phyloP scores from a whole-genome alignment of 2,888 invertebrate species.

The Peribatodes rhomboidaria region DNA sequence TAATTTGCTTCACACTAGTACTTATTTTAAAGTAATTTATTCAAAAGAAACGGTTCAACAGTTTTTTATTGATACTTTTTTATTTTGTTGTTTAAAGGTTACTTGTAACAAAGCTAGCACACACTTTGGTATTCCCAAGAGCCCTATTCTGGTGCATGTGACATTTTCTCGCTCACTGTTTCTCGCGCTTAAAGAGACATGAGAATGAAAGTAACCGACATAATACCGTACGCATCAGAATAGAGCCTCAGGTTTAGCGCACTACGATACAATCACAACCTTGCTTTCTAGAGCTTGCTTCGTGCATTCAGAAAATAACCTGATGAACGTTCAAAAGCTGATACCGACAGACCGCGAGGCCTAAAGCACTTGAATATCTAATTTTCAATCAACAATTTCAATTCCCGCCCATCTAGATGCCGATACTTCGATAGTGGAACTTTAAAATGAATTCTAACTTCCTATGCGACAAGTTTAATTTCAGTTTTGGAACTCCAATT shows the following conservation, averaged over 20 bases:
- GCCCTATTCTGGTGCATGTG: too few relatives aligned
- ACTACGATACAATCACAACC: constrained; percentile 27
- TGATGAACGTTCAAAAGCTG: constrained; percentile 30
- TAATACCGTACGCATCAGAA: too few relatives aligned
- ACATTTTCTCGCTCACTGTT: too few relatives aligned
- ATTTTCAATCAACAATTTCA: constrained; percentile 42
- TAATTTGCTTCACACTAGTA: too few relatives aligned
- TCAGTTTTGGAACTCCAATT: constrained; percentile 48
- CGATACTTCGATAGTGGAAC: constrained; percentile 29
- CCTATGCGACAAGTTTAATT: constrained; percentile 30
- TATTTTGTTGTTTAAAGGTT: neutral
- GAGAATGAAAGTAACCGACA: too few relatives aligned
- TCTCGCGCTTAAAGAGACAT: too few relatives aligned
- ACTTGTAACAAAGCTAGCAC: neutral
- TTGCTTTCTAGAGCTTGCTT: constrained; percentile 33
- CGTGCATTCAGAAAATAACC: constrained; percentile 33
- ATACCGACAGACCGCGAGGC: constrained; percentile 27
- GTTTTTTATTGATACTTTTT: neutral
- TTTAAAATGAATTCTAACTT: constrained; percentile 35
- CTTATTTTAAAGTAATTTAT: neutral
- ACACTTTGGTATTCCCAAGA: constrained; percentile 6
- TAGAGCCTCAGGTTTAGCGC: constrained; percentile 8
- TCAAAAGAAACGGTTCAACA: neutral
- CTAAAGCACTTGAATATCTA: constrained; percentile 40
- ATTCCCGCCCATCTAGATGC: constrained; percentile 36